These are phyloP conservation scores for Rhinichthys osculus DNA, from an alignment of 2,797 vertebrate species.

Conservation along the genomic window DNA sequence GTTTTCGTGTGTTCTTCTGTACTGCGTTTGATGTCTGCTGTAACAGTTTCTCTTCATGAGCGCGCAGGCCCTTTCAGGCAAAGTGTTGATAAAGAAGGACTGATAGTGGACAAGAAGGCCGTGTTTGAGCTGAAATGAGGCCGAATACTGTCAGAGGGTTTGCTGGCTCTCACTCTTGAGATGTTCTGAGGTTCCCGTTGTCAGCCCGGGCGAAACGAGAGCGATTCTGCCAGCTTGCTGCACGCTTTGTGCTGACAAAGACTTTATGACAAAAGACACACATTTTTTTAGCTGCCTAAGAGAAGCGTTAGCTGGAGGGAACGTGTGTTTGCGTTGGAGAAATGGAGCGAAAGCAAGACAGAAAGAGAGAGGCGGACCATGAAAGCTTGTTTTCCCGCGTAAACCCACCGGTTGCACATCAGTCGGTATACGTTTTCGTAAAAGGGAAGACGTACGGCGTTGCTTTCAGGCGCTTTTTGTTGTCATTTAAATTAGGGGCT, in stretches of 20 bases:
- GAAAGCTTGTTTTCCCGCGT: constrained; percentile 52
- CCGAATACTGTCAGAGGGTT: constrained; percentile 32
- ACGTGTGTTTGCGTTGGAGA: constrained; percentile 64
- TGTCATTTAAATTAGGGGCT: constrained; percentile 30
- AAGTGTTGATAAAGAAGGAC: constrained; percentile 14
- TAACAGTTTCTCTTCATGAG: constrained; percentile 12
- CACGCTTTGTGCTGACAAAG: constrained; percentile 73
- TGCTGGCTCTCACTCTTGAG: constrained; percentile 25
- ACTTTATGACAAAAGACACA: constrained; percentile 63
- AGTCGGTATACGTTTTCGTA: background rate
- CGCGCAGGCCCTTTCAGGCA: constrained; percentile 22
- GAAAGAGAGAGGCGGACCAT: constrained; percentile 35
- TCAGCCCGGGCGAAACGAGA: constrained; percentile 51
- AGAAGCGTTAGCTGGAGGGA: constrained; percentile 71
- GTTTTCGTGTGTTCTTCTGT: background rate
- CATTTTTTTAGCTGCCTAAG: constrained; percentile 64
- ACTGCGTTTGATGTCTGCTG: constrained; percentile 20
- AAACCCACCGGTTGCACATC: constrained; percentile 34
- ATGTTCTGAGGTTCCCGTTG: constrained; percentile 49
- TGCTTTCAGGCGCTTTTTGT: background rate
- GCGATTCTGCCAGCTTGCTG: constrained; percentile 58
- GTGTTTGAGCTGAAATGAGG: constrained; percentile 39
- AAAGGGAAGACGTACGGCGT: background rate
- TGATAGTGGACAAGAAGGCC: constrained; percentile 7
- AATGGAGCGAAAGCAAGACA: background rate